Conservation (phyloP, 2,888 invertebrate genomes). For the Trissolcus japonicus region DNA sequence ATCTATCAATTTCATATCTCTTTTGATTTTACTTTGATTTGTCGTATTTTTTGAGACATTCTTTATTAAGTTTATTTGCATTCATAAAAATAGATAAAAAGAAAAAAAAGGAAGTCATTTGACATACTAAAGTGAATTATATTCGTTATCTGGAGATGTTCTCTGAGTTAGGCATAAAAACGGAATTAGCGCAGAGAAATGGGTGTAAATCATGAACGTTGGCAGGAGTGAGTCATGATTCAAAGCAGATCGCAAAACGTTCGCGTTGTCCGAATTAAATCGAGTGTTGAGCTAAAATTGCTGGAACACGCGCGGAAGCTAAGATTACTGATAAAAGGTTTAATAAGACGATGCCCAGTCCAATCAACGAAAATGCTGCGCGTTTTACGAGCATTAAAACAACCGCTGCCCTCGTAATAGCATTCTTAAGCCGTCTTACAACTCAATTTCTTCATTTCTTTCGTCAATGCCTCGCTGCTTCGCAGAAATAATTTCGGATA, state of each 20-base stretch:
- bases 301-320: constrained; percentile 57
- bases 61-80: too few relatives aligned
- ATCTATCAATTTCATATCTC: too few relatives aligned
- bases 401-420: constrained; percentile 50
- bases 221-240: constrained; percentile 29
- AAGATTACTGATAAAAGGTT: constrained; percentile 59
- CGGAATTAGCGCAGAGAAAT: constrained; percentile 27
- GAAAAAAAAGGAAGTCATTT: too few relatives aligned
- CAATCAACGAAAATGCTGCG: constrained; percentile 55
- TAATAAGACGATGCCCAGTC: constrained; percentile 56
- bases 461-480: constrained; percentile 30
- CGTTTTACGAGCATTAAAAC: constrained; percentile 53
- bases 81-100: too few relatives aligned
- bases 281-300: constrained; percentile 51
- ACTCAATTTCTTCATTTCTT: constrained; percentile 53
- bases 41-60: too few relatives aligned
- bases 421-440: constrained; percentile 48
- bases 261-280: constrained; percentile 50
- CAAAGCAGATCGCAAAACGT: constrained; percentile 29
- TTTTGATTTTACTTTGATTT: too few relatives aligned
- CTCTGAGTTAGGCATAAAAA: constrained; percentile 6
- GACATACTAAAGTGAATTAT: too few relatives aligned
- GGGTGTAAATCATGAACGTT: constrained; percentile 32
- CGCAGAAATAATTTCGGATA: constrained; percentile 42
- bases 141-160: neutral